phyloP scores from a whole-genome alignment of 2,888 invertebrate genomes.

The Cylindroiulus punctatus region DNA sequence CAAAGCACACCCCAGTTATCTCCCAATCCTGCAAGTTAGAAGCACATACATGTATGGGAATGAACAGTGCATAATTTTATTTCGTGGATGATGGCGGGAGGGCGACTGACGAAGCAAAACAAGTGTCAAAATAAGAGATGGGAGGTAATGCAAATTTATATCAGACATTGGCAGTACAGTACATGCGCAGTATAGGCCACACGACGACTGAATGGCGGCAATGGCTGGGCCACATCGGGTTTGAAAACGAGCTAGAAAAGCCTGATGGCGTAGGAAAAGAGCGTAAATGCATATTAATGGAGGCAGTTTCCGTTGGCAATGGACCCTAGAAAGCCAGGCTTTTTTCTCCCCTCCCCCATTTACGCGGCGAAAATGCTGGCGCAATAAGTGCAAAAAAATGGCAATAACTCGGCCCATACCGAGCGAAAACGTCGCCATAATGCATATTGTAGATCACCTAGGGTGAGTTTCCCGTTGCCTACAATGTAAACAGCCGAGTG shows the following conservation, averaged over 20 bases:
- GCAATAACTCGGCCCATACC: neutral
- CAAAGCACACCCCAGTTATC: no score
- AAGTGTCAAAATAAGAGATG: neutral
- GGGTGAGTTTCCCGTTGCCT: conserved; percentile 17
- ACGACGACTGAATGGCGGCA: neutral
- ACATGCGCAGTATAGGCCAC: no score
- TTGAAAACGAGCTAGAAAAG: neutral
- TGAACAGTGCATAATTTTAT: no score
- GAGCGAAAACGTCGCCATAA: conserved; percentile 22
- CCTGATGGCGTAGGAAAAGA: neutral
- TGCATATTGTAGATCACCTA: conserved; percentile 36
- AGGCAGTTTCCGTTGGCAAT: neutral
- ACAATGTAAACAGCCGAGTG: conserved; percentile 10
- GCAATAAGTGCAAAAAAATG: conserved; percentile 16
- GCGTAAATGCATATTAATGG: conserved; percentile 36
- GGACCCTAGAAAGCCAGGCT: neutral
- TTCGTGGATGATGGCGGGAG: no score
- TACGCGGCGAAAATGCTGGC: neutral
- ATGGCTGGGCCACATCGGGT: neutral
- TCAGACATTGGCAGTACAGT: neutral
- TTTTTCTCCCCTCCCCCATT: neutral
- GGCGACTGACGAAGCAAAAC: neutral
- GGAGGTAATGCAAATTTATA: conserved; percentile 35
- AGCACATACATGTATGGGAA: no score
- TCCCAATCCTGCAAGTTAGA: no score